Conservation (phyloP, 2,888 invertebrate genomes). For the Catocala nupta region DNA sequence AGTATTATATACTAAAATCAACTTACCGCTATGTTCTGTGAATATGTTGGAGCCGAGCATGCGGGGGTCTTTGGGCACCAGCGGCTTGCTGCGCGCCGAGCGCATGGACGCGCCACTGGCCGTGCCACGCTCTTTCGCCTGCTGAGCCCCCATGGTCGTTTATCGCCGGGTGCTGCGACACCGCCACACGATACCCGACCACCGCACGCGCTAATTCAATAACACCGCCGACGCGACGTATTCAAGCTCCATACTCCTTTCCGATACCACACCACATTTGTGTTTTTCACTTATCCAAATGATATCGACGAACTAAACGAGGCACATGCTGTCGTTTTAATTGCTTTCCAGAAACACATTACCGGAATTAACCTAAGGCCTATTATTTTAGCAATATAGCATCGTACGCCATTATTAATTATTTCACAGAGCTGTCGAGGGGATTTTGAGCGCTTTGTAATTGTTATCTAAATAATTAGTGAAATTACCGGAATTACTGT, state of each 20-base stretch:
- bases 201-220: constrained; percentile 70
- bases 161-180: constrained; percentile 48
- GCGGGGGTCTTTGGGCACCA: constrained; percentile 93
- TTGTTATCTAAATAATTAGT: too few species aligned
- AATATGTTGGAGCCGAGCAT: constrained; percentile 96
- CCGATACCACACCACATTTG: constrained; percentile 27
- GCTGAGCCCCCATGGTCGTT: constrained; percentile 95
- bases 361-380: constrained; percentile 60
- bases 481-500: too few species aligned
- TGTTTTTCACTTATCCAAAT: constrained; percentile 18
- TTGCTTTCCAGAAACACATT: constrained; percentile 58
- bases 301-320: constrained; percentile 29
- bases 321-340: constrained; percentile 45
- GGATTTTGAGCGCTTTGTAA: too few species aligned
- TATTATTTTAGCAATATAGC: too few species aligned
- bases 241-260: constrained; percentile 62
- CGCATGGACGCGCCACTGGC: constrained; percentile 91
- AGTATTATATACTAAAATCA: not conserved
- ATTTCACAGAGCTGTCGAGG: too few species aligned
- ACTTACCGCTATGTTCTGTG: constrained; percentile 97
- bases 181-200: constrained; percentile 50
- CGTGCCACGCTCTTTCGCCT: constrained; percentile 95
- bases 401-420: too few species aligned
- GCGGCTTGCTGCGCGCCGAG: constrained; percentile 91
- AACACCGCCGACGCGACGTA: constrained; percentile 65